Evolutionary conservation across 2,797 vertebrate species (phyloP).

Genomic region (Diplodus sargus): DNA sequence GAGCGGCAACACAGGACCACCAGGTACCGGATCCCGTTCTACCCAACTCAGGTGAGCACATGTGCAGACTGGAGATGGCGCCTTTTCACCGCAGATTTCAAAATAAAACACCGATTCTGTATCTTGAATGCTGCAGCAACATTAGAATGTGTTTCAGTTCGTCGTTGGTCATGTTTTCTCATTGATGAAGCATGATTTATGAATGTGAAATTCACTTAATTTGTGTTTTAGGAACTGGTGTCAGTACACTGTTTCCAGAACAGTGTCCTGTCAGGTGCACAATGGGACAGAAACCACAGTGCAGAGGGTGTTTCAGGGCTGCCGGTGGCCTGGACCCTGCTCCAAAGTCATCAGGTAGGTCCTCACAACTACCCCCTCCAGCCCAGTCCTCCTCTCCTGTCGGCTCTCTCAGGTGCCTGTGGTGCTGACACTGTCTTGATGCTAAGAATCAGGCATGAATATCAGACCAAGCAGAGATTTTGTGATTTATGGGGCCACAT

Average conservation of each 20-base stretch:
- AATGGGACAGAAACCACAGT: slow-evolving; percentile 94
- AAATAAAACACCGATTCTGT: neutral
- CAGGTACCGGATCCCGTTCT: slow-evolving; percentile 62
- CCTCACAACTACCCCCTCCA: neutral
- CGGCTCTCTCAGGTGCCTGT: neutral
- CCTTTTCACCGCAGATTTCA: neutral
- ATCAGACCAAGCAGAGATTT: neutral
- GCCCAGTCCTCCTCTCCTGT: neutral
- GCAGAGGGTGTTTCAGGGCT: slow-evolving; percentile 95
- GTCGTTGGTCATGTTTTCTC: neutral
- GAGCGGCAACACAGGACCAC: slow-evolving; percentile 71
- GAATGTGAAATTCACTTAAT: neutral
- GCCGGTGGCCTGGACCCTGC: slow-evolving; percentile 95
- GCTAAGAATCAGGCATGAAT: slow-evolving; percentile 15
- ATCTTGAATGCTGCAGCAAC: neutral
- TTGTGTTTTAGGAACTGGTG: slow-evolving; percentile 92
- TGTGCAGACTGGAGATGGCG: neutral
- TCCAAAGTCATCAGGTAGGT: slow-evolving; percentile 94
- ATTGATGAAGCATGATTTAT: neutral
- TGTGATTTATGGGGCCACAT: neutral
- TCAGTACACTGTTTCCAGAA: slow-evolving; percentile 92
- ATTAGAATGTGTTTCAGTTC: neutral
- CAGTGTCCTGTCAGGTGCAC: slow-evolving; percentile 94
- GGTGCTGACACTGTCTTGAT: slow-evolving; percentile 13
- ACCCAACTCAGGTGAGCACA: slow-evolving; percentile 78